Conservation (phyloP, 2,888 invertebrate species). For the Polymixis lichenea region DNA sequence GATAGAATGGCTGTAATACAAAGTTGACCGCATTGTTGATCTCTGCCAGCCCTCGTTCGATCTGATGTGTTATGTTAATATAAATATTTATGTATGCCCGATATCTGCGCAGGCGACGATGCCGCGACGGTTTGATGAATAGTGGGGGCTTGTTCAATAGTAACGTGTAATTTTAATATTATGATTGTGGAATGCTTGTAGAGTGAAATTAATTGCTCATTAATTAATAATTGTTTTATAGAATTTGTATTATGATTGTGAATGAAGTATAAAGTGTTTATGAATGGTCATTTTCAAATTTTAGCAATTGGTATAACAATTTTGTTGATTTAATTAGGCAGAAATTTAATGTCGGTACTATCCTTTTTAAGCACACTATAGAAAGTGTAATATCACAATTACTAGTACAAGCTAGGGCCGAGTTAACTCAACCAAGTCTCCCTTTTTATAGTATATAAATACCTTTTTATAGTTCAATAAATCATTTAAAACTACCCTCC, state of each 20-base stretch:
- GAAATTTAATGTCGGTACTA: neutral
- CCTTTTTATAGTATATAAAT: too few relatives aligned
- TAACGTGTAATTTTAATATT: neutral
- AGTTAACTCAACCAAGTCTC: conserved; percentile 4
- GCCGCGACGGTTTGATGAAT: conserved; percentile 24
- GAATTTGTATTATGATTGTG: conserved; percentile 22
- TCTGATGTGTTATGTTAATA: conserved; percentile 73
- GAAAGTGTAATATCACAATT: neutral
- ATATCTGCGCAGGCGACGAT: conserved; percentile 63
- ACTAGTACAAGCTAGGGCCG: neutral
- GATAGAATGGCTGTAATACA: conserved; percentile 41
- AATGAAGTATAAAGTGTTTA: conserved; percentile 13
- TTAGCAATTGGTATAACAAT: neutral
- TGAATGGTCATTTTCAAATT: neutral
- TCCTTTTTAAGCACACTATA: neutral
- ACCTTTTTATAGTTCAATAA: conserved; percentile 4
- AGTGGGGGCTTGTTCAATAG: neutral
- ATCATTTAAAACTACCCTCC: conserved; percentile 17
- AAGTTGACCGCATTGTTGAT: conserved; percentile 60
- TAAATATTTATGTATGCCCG: conserved; percentile 60
- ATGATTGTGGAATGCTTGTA: conserved; percentile 3
- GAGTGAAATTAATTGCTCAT: neutral
- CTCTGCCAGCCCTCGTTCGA: conserved; percentile 66
- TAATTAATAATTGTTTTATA: conserved; percentile 4
- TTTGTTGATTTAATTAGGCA: conserved; percentile 15